Conservation (phyloP, 2,113 vertebrate genomes). For the Prietella phreatophila region DNA sequence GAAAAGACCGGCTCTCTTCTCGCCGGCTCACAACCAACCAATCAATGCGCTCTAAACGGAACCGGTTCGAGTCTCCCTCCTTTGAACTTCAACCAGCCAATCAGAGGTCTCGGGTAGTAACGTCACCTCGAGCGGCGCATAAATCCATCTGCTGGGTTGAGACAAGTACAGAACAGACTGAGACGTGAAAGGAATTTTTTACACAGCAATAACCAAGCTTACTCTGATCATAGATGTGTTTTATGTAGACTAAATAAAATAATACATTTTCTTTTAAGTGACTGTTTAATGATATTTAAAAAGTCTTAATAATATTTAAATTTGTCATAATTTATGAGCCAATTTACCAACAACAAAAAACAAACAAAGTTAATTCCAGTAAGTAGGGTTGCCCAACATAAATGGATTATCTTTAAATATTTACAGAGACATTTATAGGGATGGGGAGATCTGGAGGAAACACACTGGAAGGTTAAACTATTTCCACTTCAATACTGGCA, state of each 20-base stretch:
- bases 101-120: not conserved
- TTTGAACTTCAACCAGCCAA: constrained; percentile 9
- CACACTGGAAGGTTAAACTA: not conserved
- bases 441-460: not conserved
- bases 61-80: not conserved
- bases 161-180: not conserved
- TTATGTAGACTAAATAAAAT: not conserved
- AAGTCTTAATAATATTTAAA: not conserved
- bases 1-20: not conserved
- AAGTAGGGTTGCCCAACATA: not conserved
- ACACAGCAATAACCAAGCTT: not conserved
- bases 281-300: not conserved
- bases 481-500: not conserved
- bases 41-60: not conserved
- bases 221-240: too few relatives aligned
- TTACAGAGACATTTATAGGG: not conserved
- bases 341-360: not conserved
- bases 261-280: not conserved
- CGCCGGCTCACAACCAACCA: not conserved
- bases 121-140: not conserved
- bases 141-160: not conserved
- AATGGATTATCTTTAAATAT: not conserved
- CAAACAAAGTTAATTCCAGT: not conserved
- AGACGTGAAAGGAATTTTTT: not conserved
- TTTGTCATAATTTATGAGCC: not conserved